Base-by-base conservation (phyloP, 2,113 vertebrate species). In the Okapia johnstoni region DNA sequence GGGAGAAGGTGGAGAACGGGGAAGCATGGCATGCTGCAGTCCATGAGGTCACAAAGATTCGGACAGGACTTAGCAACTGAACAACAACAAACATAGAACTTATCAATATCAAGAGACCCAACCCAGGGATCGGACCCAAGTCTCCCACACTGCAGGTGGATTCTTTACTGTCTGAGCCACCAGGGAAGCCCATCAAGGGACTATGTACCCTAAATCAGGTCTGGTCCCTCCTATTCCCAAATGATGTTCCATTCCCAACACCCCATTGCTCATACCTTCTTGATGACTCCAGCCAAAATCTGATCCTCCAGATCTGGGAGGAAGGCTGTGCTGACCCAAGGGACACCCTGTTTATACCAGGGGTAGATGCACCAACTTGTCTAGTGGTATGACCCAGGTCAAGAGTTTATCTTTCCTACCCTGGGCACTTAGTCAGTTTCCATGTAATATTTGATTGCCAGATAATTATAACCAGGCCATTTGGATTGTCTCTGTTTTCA, bases 61-160 rank as follows among this genome's bases (percentile, higher is more conserved):
- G 0, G 6, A 76, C 40, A 43, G 0, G 0, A 76, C 36, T 26
- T 14, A 43, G 70, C 1, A 0, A 26, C 6, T 76, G 70, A 43
- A 26, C 70, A 43, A 63, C 6, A 63, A 76, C 11, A 73, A 73
- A 40, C 36, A 63, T 33, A 66, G 40, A 93, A 54, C 3, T 58
- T 52, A 48, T 28, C 33, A 2, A 12, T 23, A 6, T 52, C 54
- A 15, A 79, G 33, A 79, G 26, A 46, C 10, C 63, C 63, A 70
- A 36, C n/a, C 63, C n/a, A 11, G 66, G 10, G n/a, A 40, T 73
- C 5, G 1, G 25, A 40, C 36, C 66, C 36, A 25, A 36, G 21
- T 40, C 66, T 73, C 66, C 66, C 36, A 73, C 36, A 6, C 3
- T 73, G 36, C 36, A 73, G n/a, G n/a, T 73, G 21, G 21, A 40